These are phyloP conservation scores for Psammodynastes pulverulentus DNA, from an alignment of 2,113 vertebrate genomes.

Conservation along the genomic window DNA sequence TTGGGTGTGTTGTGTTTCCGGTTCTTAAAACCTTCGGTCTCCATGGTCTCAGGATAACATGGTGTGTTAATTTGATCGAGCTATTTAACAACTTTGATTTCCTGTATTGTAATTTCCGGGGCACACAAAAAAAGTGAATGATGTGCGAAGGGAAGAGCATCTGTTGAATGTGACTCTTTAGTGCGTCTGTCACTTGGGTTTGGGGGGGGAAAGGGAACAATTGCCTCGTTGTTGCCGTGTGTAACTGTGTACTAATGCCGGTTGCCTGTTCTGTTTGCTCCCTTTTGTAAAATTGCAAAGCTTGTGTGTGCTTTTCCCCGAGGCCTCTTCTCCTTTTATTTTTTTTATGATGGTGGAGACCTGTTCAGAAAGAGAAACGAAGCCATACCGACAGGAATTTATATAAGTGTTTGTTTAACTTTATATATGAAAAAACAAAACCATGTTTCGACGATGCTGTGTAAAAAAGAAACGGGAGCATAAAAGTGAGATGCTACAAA, in stretches of 20 bases:
- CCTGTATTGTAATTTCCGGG: background rate
- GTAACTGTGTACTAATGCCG: background rate
- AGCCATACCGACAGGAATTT: constrained; percentile 13
- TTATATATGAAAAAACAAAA: background rate
- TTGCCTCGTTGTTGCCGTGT: background rate
- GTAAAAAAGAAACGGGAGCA: background rate
- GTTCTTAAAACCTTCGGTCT: background rate
- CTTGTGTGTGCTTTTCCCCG: background rate
- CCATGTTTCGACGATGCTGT: background rate
- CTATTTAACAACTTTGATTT: background rate
- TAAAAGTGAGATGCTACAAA: background rate
- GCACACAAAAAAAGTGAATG: background rate
- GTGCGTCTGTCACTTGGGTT: background rate
- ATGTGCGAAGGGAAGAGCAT: background rate
- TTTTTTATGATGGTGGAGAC: background rate
- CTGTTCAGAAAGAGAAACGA: background rate
- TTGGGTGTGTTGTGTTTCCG: background rate
- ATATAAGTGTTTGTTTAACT: background rate
- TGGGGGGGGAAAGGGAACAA: background rate
- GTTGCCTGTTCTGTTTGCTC: background rate
- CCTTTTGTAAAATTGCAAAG: background rate
- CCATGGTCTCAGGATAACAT: background rate
- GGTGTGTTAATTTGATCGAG: background rate
- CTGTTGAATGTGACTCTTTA: background rate
- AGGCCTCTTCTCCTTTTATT: background rate